Conservation (phyloP, 2,113 vertebrate genomes). For the Micronisus gabar region DNA sequence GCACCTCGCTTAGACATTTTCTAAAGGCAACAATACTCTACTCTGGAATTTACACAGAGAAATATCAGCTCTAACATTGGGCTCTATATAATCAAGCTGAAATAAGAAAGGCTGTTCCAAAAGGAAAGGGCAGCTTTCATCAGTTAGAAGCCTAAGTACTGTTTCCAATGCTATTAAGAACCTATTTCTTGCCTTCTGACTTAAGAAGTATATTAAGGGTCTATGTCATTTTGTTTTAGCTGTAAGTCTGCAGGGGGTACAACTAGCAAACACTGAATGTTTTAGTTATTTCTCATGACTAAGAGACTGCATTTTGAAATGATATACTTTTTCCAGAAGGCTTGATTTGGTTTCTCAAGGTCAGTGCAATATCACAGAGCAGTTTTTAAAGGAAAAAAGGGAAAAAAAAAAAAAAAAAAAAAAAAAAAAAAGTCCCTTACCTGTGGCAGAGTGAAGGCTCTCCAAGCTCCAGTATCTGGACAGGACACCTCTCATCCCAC, state of each 20-base stretch:
- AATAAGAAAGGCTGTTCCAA: background rate
- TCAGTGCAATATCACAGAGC: constrained; percentile 53
- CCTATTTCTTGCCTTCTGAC: background rate
- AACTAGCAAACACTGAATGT: background rate
- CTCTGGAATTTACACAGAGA: background rate
- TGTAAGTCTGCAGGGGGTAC: background rate
- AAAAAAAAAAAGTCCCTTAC: constrained; percentile 66
- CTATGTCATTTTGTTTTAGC: background rate
- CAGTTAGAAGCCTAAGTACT: background rate
- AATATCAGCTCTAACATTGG: background rate
- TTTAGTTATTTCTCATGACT: background rate
- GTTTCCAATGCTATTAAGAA: background rate
- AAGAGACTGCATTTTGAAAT: background rate
- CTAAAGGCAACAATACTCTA: background rate
- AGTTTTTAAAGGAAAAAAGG: too few species aligned
- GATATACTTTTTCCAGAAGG: background rate
- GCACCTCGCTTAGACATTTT: background rate
- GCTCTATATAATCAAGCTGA: background rate
- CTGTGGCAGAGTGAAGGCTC: constrained; percentile 92
- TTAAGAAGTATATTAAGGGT: background rate
- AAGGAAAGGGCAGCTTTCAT: background rate
- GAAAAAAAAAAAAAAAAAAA: background rate
- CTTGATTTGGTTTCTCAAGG: constrained; percentile 42
- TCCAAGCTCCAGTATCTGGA: constrained; percentile 95
- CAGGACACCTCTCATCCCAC: constrained; percentile 86